A percentile compares a stretch with the other conserved stretches of the same genome.
Evolutionary conservation across 2,888 invertebrate species (phyloP).

Genomic region (Rhyacophila evoluta): DNA sequence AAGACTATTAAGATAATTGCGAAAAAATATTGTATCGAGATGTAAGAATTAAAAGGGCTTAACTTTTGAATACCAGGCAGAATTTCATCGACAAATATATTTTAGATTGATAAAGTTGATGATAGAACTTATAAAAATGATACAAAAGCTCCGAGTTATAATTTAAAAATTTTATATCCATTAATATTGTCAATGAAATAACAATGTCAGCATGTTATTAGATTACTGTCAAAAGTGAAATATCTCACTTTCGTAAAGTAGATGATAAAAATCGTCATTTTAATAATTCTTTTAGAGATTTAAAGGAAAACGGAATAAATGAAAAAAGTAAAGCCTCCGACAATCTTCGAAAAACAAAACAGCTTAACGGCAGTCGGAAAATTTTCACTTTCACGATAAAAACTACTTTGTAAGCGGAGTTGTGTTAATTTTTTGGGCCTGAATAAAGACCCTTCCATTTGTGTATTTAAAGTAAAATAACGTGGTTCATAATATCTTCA

Average conservation of each 20-base stretch:
- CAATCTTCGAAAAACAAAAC: constrained; percentile 41
- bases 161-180: no score
- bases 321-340: neutral
- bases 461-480: neutral
- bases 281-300: neutral
- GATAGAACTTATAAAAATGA: no score
- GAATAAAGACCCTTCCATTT: neutral
- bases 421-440: neutral
- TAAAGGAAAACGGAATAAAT: neutral
- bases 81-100: no score
- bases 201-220: neutral
- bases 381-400: constrained; percentile 39
- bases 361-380: constrained; percentile 49
- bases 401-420: neutral
- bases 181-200: no score
- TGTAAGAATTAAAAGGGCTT: no score
- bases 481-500: no score
- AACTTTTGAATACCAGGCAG: no score
- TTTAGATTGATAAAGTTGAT: no score
- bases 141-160: no score
- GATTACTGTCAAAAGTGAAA: neutral
- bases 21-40: no score
- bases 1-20: no score
- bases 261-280: neutral
- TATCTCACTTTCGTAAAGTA: neutral